Evolutionary conservation across 1,140 invertebrate genomes (phyloP), one percentile per base, ranked within the genome.

Genomic region (Rhysida immarginata): DNA sequence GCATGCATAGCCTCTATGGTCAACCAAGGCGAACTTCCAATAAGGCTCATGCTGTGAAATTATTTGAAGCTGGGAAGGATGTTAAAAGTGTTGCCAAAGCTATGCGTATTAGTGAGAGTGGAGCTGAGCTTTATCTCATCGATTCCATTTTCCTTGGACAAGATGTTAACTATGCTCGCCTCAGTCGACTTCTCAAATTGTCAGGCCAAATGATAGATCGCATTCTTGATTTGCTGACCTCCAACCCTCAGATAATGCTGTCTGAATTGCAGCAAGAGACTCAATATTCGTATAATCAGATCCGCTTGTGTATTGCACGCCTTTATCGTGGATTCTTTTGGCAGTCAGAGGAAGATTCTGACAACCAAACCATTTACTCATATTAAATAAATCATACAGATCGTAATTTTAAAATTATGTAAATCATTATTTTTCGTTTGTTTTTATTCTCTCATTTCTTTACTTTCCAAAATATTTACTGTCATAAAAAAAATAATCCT

Each of bases 71-170:
- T 8, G 52, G 52, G 11, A 21, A 26, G n/a, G 27, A 41, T 23
- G 26, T 54, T 8, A 3, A 21, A 5, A 29, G 44, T 8, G 44
- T 54, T 44, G 52, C 26, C n/a, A 41, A 44, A 5, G 13, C 3
- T 11, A 35, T 54, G 26, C 5, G 26, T 3, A 54, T 44, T 41
- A 42, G 21, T 41, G 26, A 23, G 21, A 54, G n/a, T 41, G 42
- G 18, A 5, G 52, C 42, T 8, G 52, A 54, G 23, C 29, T 41
- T 3, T 54, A 54, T 25, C 52, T 54, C 5, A 44, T 54, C 23
- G 52, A 54, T 25, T 54, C 52, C 16, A 26, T 54, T 5, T 54
- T 54, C 24, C 16, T 54, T 3, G 52, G 52, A 5, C 29, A 54
- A 13, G 23, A 21, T n/a, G 2, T 54, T 2, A 29, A 54, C 27